Conservation (phyloP, 2,113 vertebrate genomes). For the Chionis minor region DNA sequence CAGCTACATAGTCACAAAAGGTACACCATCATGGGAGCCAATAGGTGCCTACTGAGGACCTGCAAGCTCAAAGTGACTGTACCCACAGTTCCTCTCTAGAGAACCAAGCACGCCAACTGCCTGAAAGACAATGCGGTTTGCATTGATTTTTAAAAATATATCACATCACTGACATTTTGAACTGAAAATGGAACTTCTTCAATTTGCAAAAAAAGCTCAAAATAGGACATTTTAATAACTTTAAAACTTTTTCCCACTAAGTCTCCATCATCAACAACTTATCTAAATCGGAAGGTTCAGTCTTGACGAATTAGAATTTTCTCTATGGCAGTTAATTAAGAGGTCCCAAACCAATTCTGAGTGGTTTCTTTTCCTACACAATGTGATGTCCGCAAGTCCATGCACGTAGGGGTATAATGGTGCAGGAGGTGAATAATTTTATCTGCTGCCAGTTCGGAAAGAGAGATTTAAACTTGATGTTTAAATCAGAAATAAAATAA, state of each 20-base stretch:
- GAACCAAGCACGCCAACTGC: accelerated
- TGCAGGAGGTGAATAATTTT: not conserved
- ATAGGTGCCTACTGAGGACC: not conserved
- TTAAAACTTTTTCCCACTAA: not conserved
- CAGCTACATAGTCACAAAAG: not conserved
- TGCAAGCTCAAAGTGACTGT: not conserved
- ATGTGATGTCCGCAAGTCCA: not conserved
- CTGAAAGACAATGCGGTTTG: not conserved
- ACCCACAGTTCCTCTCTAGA: not conserved
- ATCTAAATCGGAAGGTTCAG: not conserved
- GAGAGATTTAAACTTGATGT: not conserved
- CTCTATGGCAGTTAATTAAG: not conserved
- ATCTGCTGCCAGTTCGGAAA: not conserved
- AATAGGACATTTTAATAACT: not conserved
- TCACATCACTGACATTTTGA: not conserved
- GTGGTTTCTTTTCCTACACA: not conserved
- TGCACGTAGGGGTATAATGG: not conserved
- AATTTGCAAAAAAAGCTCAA: not conserved
- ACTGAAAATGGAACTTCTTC: not conserved
- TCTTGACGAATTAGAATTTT: not conserved
- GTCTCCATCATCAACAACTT: not conserved
- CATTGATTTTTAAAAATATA: not conserved
- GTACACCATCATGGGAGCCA: accelerated
- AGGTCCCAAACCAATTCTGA: not conserved
- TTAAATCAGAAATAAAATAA: not conserved